Base-by-base conservation (phyloP, 2,888 invertebrate genomes). In the Panzeria rudis region DNA sequence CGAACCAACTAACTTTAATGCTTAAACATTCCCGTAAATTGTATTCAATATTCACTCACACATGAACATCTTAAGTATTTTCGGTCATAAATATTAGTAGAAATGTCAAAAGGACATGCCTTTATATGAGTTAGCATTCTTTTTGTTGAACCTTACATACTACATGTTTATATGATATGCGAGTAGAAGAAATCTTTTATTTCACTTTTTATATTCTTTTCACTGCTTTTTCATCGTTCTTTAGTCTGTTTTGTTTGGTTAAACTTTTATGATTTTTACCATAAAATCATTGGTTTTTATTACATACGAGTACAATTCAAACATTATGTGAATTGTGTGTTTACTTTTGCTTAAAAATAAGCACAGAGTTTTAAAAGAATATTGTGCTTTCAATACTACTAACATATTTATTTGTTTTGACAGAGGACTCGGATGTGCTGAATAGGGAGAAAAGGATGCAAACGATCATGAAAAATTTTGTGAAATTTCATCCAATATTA, bases 241-340 rank as follows among this genome's bases (percentile, higher is more conserved):
- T 38, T 20, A 50, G 75, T 69, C 66, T 44, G 32, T 69, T 25
- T 62, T 71, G 76, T 69, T 72, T 66, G 68, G 73, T 75, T 75
- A 64, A 82, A 52, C 44, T 71, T 73, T 73, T 82, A 52, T 66
- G 71, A 82, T 75, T 72, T 78, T 69, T 85, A 64, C 69, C 69
- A 85, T 82, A 82, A 85, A 82, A 82, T 79, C 85, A 85, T 85
- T 79, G 85, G 73, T 71, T 82, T 85, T 82, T 84, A 81, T 81
- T 80, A 77, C 76, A 81, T 62, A 54, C 13, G 25, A 13, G 7
- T 25, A 62, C 52, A 61, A 69, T 68, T 69, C 25, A 54, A 56
- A 61, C 52, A 17, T 72, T 64, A 64, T 47, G 35, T 64, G 35
- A 41, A 56, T 44, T 11, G 62, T 62, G 20, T 72, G 71, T 72